Evolutionary conservation across 92 coral and sea anemone genomes (phyloP).

Genomic region (Siderastrea siderea): DNA sequence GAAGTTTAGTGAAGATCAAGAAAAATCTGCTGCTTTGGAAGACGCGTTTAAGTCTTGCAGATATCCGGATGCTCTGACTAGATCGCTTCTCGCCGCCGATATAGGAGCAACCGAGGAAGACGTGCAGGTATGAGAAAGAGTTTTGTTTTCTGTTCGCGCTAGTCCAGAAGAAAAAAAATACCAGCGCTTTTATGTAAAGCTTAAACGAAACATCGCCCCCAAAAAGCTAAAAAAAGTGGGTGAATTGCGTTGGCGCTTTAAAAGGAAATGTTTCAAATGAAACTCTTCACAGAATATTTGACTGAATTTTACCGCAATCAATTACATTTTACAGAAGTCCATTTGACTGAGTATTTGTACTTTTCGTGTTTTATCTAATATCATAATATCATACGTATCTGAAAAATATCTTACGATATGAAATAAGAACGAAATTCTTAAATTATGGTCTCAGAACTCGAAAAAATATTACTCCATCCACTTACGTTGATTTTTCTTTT

Average conservation of each 20-base stretch:
- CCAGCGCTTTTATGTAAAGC: neutral
- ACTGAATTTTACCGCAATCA: neutral
- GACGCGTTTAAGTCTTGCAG: conserved; percentile 79
- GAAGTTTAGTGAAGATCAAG: conserved; percentile 66
- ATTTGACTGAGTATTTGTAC: neutral
- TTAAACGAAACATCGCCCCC: too few relatives aligned
- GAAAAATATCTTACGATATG: neutral
- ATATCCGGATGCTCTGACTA: conserved; percentile 69
- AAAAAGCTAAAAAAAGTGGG: neutral
- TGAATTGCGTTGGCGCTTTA: neutral
- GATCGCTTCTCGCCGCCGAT: conserved; percentile 81
- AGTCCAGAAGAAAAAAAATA: neutral
- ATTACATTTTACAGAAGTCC: neutral
- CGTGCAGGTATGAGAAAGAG: conserved; percentile 56
- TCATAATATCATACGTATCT: neutral
- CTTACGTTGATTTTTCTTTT: neutral
- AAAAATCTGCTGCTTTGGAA: conserved; percentile 58
- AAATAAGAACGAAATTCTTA: neutral
- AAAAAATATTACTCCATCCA: neutral
- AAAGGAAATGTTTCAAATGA: neutral
- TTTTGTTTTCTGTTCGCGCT: too few relatives aligned
- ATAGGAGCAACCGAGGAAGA: conserved; percentile 78
- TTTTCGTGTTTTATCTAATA: neutral
- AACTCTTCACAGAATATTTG: neutral
- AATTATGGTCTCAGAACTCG: neutral